A percentile compares a stretch with the other conserved stretches of the same genome.
These are phyloP conservation scores for Takifugu ocellatus DNA, from an alignment of 2,797 vertebrate species.

Conservation along the genomic window DNA sequence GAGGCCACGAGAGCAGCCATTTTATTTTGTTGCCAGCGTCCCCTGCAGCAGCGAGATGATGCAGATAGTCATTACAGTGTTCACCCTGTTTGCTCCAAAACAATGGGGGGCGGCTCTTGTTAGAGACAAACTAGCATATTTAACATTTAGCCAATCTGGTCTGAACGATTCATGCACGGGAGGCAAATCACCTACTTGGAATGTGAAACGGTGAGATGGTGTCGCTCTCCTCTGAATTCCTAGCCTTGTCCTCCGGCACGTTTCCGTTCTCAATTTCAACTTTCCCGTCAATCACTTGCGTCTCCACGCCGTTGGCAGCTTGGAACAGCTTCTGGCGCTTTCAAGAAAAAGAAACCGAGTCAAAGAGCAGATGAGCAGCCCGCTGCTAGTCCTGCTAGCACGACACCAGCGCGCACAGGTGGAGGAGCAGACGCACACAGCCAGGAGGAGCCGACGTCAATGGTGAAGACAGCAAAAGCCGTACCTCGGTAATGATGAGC, in stretches of 20 bases:
- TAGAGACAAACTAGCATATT: neutral
- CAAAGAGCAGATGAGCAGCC: conserved; percentile 40
- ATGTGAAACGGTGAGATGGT: conserved; percentile 86
- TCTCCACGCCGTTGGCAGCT: conserved; percentile 83
- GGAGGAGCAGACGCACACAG: too few relatives aligned
- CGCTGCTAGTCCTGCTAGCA: neutral
- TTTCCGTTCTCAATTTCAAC: conserved; percentile 90
- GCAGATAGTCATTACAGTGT: too few relatives aligned
- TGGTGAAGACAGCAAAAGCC: conserved; percentile 19
- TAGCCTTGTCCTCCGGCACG: conserved; percentile 84
- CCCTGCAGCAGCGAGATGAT: conserved; percentile 52
- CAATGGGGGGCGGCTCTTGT: neutral
- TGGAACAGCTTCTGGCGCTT: conserved; percentile 91
- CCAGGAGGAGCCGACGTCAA: too few relatives aligned
- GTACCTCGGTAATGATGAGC: conserved; percentile 96
- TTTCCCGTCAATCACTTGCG: conserved; percentile 85
- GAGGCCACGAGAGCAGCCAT: conserved; percentile 92
- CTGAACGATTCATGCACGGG: neutral
- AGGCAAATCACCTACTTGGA: conserved; percentile 74
- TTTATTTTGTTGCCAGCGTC: conserved; percentile 81
- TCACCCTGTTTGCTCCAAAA: too few relatives aligned
- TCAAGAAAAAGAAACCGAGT: conserved; percentile 67
- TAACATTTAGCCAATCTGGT: neutral
- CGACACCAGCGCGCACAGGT: too few relatives aligned
- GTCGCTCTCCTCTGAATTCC: conserved; percentile 75